phyloP scores from a whole-genome alignment of 2,888 invertebrate genomes.

The Petrolisthes cinctipes region DNA sequence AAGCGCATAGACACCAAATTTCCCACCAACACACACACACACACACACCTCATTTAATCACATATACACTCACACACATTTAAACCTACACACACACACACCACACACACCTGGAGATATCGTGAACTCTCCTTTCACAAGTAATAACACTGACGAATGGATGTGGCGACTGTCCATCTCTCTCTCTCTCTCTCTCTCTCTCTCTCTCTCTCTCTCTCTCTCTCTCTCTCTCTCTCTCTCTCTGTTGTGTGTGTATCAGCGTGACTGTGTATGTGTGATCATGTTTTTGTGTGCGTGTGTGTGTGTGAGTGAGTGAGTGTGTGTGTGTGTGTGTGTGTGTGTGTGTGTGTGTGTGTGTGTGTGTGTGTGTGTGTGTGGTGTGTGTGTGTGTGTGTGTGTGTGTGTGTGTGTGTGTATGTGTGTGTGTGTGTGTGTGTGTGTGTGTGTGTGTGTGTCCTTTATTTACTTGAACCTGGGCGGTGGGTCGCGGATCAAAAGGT shows the following conservation, averaged over 20 bases:
- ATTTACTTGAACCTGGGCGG: conserved; percentile 49
- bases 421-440: conserved; percentile 27
- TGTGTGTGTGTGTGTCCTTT: conserved; percentile 40
- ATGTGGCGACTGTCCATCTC: background rate
- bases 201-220: background rate
- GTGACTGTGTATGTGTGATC: background rate
- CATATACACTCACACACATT: conserved; percentile 10
- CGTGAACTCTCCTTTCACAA: background rate
- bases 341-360: background rate
- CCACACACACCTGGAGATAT: conserved; percentile 12
- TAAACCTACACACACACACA: conserved; percentile 37
- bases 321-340: background rate
- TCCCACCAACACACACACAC: background rate
- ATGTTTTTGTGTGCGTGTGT: background rate
- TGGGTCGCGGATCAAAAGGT: conserved; percentile 37
- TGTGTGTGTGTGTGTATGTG: background rate
- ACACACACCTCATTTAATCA: background rate
- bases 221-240: background rate
- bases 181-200: background rate
- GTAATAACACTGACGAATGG: background rate
- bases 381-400: background rate
- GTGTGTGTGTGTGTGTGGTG: background rate
- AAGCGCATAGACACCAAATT: too few species aligned
- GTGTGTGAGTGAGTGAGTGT: background rate
- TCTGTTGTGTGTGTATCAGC: background rate